Conservation (phyloP, 1,140 invertebrate genomes). For the Drosophila willistoni region DNA sequence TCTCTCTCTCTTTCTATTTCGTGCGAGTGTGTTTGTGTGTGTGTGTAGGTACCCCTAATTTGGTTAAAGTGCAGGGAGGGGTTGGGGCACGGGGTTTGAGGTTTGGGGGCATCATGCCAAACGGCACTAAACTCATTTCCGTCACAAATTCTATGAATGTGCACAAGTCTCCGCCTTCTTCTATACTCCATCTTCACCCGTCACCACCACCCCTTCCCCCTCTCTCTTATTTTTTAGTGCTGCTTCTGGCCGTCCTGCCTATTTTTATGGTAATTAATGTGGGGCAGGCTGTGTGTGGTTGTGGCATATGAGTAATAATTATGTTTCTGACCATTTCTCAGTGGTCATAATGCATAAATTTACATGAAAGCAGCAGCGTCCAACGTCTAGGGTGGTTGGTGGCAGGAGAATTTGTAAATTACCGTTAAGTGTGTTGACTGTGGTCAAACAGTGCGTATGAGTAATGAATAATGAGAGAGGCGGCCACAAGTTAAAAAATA, state of each 20-base stretch:
- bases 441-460: slow-evolving; percentile 54
- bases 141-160: slow-evolving; percentile 76
- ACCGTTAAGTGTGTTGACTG: slow-evolving; percentile 22
- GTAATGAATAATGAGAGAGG: slow-evolving; percentile 37
- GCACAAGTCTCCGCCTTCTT: slow-evolving; percentile 10
- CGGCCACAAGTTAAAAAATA: too few species aligned
- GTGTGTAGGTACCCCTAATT: background rate
- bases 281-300: slow-evolving; percentile 51
- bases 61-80: background rate
- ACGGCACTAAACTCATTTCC: slow-evolving; percentile 72
- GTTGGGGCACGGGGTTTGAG: background rate
- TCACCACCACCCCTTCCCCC: background rate
- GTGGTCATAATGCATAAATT: slow-evolving; percentile 38
- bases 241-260: slow-evolving; percentile 39
- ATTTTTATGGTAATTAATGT: slow-evolving; percentile 77
- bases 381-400: background rate
- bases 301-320: slow-evolving; percentile 65
- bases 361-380: slow-evolving; percentile 9
- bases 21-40: too few species aligned
- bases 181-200: background rate
- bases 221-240: background rate
- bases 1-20: background rate
- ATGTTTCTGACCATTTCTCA: slow-evolving; percentile 18
- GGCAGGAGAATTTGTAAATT: slow-evolving; percentile 9
- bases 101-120: slow-evolving; percentile 49